These are phyloP conservation scores for Chauna torquata DNA, from an alignment of 2,113 vertebrate genomes.

Conservation along the genomic window DNA sequence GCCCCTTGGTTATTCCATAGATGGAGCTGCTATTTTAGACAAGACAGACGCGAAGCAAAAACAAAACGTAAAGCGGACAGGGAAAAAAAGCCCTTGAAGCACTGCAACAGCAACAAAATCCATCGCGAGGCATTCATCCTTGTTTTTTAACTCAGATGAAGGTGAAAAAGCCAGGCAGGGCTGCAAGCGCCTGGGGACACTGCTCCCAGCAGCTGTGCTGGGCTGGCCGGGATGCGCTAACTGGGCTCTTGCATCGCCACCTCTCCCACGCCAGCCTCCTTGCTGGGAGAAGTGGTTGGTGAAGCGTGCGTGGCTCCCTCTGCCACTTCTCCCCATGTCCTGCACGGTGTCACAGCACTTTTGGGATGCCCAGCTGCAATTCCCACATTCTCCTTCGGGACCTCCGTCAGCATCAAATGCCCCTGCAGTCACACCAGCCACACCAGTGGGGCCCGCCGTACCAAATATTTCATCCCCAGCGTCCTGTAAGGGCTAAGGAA, in stretches of 20 bases:
- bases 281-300: fast-evolving
- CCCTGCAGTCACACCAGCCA: neutral
- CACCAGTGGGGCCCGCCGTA: neutral
- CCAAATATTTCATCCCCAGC: conserved; percentile 9
- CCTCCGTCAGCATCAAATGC: neutral
- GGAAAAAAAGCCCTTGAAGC: neutral
- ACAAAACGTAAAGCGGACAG: neutral
- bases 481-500: neutral
- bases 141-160: neutral
- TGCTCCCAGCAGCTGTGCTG: neutral
- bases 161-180: neutral
- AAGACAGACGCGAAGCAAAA: neutral
- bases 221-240: neutral
- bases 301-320: fast-evolving
- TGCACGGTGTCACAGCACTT: fast-evolving
- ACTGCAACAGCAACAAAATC: neutral
- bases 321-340: too few species aligned
- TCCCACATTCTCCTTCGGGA: neutral
- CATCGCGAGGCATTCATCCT: neutral
- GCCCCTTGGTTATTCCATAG: conserved; percentile 24
- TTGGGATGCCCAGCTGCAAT: neutral
- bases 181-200: neutral
- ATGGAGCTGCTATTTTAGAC: conserved; percentile 52
- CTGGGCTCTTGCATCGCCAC: too few species aligned
- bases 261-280: neutral